Evolutionary conservation across 2,113 vertebrate species (phyloP).

Genomic region (Oreochromis tanganicae): DNA sequence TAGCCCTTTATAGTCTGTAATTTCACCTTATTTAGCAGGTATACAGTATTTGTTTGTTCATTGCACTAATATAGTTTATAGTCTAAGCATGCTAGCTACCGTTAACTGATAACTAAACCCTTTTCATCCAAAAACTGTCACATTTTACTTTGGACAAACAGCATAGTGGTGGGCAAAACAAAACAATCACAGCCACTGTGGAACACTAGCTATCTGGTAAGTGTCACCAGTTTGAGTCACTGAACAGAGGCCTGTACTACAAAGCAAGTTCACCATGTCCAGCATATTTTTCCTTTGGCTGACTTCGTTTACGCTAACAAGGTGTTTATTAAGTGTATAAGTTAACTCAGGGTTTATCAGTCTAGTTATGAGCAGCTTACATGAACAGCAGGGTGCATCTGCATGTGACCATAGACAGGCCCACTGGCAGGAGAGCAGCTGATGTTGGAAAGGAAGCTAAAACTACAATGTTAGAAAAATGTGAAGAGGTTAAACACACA

Average conservation of each 20-base stretch:
- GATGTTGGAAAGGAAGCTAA: neutral
- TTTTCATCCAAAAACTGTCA: neutral
- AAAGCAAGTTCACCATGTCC: neutral
- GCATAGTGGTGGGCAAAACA: neutral
- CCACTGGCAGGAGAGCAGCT: neutral
- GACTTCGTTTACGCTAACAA: neutral
- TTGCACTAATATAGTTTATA: accelerated
- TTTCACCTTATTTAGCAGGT: neutral
- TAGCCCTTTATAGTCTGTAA: neutral
- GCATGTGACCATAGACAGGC: neutral
- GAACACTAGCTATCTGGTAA: neutral
- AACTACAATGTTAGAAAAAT: too few relatives aligned
- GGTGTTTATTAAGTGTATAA: neutral
- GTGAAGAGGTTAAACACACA: too few relatives aligned
- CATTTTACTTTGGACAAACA: neutral
- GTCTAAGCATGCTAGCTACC: neutral
- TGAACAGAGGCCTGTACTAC: neutral
- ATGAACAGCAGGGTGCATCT: neutral
- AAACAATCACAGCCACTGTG: neutral
- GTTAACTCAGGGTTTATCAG: neutral
- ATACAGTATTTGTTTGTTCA: accelerated
- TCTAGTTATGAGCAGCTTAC: neutral
- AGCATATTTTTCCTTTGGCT: neutral
- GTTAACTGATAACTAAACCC: neutral
- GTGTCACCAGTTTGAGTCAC: neutral